Evolutionary conservation across 2,113 vertebrate genomes (phyloP).

Genomic region (Calyptomena viridis): DNA sequence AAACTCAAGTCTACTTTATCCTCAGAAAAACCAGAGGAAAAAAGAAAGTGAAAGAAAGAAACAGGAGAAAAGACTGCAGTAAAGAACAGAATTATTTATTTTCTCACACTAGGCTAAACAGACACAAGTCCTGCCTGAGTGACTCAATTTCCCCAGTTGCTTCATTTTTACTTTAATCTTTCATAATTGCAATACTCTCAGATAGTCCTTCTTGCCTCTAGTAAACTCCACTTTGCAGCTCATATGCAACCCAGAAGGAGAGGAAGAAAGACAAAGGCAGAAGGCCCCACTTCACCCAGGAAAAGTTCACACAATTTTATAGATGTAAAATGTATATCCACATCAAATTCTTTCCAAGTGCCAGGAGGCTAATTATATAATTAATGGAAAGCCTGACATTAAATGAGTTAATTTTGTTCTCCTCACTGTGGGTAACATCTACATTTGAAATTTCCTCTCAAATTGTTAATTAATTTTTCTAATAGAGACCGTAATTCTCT

Average conservation of each 20-base stretch:
- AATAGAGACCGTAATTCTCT: neutral
- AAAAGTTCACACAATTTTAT: neutral
- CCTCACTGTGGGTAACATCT: neutral
- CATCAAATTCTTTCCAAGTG: neutral
- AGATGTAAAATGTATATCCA: neutral
- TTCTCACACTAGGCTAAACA: neutral
- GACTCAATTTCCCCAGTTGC: neutral
- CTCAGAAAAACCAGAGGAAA: neutral
- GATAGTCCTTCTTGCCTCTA: neutral
- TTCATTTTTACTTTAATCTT: conserved; percentile 4
- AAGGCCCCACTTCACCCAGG: neutral
- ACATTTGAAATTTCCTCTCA: conserved; percentile 28
- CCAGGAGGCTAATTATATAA: conserved; percentile 1
- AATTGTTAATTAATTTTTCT: conserved; percentile 47
- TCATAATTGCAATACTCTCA: neutral
- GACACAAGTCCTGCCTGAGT: neutral
- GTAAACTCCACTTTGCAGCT: neutral
- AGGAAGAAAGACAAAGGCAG: neutral
- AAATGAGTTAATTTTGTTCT: conserved; percentile 36
- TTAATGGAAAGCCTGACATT: conserved; percentile 1
- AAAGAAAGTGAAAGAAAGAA: neutral
- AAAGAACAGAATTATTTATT: neutral
- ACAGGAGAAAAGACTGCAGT: neutral
- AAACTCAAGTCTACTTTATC: neutral
- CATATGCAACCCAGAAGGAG: neutral